Percentiles rank a stretch among this genome's conserved stretches.
phyloP scores from a whole-genome alignment of 2,113 vertebrate genomes.

The Macrotus californicus region DNA sequence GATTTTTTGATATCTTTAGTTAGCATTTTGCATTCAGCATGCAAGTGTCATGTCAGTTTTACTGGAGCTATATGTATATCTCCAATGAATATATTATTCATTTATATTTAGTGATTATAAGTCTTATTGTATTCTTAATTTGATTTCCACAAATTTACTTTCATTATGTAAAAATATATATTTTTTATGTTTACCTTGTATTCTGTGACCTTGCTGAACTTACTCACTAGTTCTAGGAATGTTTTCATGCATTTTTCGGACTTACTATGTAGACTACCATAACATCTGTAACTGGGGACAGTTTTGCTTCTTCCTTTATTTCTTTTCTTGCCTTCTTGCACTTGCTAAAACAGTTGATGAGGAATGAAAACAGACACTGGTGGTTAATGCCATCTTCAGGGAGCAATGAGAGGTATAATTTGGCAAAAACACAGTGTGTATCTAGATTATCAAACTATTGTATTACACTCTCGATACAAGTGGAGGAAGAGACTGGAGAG shows the following conservation, averaged over 20 bases:
- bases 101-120: neutral
- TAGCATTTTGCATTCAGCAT: neutral
- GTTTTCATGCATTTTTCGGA: neutral
- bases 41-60: neutral
- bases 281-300: neutral
- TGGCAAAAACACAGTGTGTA: neutral
- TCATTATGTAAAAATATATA: neutral
- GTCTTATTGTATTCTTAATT: neutral
- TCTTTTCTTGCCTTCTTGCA: neutral
- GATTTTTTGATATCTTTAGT: neutral
- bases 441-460: neutral
- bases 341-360: neutral
- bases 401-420: neutral
- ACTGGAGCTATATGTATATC: neutral
- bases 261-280: neutral
- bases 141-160: neutral
- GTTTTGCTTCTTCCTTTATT: neutral
- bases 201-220: neutral
- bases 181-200: neutral
- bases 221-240: neutral
- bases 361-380: neutral
- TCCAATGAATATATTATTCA: neutral
- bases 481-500: neutral
- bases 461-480: neutral
- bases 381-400: neutral